Base-by-base conservation (phyloP, 2,888 invertebrate genomes). In the Nephrotoma appendiculata region DNA sequence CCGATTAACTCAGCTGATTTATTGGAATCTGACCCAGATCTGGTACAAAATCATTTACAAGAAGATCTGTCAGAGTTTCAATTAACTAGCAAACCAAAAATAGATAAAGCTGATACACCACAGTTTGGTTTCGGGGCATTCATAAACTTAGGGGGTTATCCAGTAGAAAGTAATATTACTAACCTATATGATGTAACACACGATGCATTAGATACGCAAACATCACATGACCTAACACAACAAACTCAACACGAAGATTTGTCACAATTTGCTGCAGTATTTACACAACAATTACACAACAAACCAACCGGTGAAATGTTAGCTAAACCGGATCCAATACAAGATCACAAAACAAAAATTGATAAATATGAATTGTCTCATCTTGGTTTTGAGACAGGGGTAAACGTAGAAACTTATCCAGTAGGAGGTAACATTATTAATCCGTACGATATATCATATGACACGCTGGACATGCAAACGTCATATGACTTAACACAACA, bases 211-310 rank as follows among this genome's bases (percentile, higher is more conserved):
- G 31, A 31, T 2, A 31, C 31, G 3, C 31, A 31, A 31, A 31
- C 31, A 31, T 9, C 11, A 6, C n/a, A 71, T 15, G 71, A 71
- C 6, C 19, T 71, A n/a, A 71, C 71, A n/a, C 52, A 41, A 52
- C 86, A 52, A 52, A 86, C 41, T 19, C 52, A 86, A 52, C 42
- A 6, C 41, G 86, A 52, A 57, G 86, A 86, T 86, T 86, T 57
- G n/a, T 86, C 52, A 15, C 41, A 52, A 57, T 44, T 85, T 15
- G 3, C 42, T 5, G 2, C 19, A 5, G 85, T 19, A 11, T 42
- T 84, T n/a, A 42, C 84, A 84, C 41, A 41, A 11, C 42, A 43
- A 7, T 5, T 6, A n/a, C n/a, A n/a, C n/a, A n/a, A n/a, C 6
- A 9, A 15, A 9, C 9, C 41, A 83, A 6, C 6, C n/a, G 83